Base-by-base conservation (phyloP, 2,888 invertebrate species). In the Hofmannophila pseudospretella region DNA sequence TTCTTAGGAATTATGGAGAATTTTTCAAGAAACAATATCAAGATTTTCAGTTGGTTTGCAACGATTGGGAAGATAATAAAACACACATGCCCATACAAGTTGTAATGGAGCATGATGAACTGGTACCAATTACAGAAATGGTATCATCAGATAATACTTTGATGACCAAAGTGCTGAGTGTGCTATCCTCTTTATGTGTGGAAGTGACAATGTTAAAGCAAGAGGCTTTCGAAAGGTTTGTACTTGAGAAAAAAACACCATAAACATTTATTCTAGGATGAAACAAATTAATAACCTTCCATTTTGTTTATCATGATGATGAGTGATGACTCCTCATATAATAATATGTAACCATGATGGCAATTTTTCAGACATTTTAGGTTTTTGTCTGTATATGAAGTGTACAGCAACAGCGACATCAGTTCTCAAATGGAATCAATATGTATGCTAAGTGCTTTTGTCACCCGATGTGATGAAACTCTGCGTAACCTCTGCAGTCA, bases 81-180 rank as follows among this genome's bases (percentile, higher is more conserved):
- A 69, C 70, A 14, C 82, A 64, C 53, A 54, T 66, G 34, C 79
- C 81, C 1, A 68, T 85, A 45, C 70, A 78, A 67, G 62, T 81
- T 26, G 47, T 52, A 20, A 67, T 80, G 58, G 54, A 53, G 27
- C 88, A 90, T 1, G 84, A 74, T 47, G 95, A 96, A 73, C 88
- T 90, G 47, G 82, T 91, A 8, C 84, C 90, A 3, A 69, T 94
- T 20, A 77, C 93, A 20, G 90, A 93, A 47, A 71, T 96, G 42
- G 90, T 94, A 7, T 91, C 93, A 47, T 94, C 95, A 13, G 96
- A 96, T 72, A 96, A 96, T 64, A 93, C 93, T 62, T 81, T 92
- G 32, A 88, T 96, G 54, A 93, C 93, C 22, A 93, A 94, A 78
- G 89, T 96, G 30, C 80, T 97, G 5, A 90, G 93, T 27, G 94